Evolutionary conservation across 2,113 vertebrate genomes (phyloP), one percentile per base, ranked within the genome.

Genomic region (Meleagris gallopavo): DNA sequence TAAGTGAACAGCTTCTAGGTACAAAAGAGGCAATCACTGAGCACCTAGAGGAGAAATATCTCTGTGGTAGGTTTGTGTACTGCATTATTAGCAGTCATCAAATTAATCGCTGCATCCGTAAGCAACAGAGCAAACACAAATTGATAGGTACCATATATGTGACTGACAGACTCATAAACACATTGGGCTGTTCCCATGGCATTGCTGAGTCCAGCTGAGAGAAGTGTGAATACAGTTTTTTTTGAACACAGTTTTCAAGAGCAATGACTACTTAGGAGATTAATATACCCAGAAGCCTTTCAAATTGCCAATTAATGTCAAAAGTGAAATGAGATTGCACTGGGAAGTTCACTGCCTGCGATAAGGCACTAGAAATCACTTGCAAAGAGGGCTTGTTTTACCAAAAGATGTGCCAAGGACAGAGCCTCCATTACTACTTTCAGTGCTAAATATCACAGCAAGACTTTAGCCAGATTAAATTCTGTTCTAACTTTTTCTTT

Each of bases 401-500:
- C 29, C 19, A 55, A 18, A n/a, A 57, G 64, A 55, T 19, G 55
- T 2, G 9, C 3, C 3, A 62, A 88, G 82, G 64, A 62, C 7
- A 4, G 45, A 91, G 60, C 32, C 32, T 46, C n/a, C 36, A 0
- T 5, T 52, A n/a, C 84, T 52, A 36, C 62, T 82, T 11, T 1
- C 3, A 79, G 45, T 4, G 45, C 3, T 2, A 60, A 2, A 0
- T 50, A 50, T 8, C 8, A 2, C 73, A 83, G 73, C 70, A 40
- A 83, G 54, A 11, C 82, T 91, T 88, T 19, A 69, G 75, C 55
- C 82, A 86, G 91, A 78, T 88, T 84, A 22, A 88, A 24, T 93
- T 96, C 89, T 93, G 77, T 75, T 95, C 86, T 69, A 32, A 83
- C 84, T 69, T 48, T 24, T 77, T 75, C 89, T 81, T 91, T 70